A percentile compares a stretch with the other conserved stretches of the same genome.
These are phyloP conservation scores for Pangasius sanitwongsei DNA, from an alignment of 2,797 vertebrate species.

Conservation along the genomic window DNA sequence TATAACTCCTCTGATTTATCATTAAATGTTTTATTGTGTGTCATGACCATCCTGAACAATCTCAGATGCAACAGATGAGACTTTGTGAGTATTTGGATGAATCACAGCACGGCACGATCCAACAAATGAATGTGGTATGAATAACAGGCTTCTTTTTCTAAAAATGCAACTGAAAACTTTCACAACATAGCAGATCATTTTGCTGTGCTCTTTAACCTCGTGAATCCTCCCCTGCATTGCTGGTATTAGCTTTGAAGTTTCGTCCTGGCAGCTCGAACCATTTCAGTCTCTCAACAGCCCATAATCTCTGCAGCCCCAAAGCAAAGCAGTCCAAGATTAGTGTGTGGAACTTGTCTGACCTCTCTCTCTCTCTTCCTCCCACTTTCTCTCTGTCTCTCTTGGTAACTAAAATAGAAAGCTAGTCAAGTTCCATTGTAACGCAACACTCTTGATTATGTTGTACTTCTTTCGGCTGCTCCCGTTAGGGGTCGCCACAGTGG, in stretches of 20 bases:
- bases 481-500: too few relatives aligned
- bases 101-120: background rate
- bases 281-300: background rate
- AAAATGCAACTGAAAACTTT: background rate
- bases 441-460: background rate
- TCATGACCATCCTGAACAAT: background rate
- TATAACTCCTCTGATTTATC: background rate
- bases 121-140: background rate
- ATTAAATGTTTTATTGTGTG: background rate
- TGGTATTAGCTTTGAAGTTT: background rate
- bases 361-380: background rate
- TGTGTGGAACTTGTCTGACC: background rate
- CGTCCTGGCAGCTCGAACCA: background rate
- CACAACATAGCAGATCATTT: background rate
- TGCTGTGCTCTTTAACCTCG: background rate
- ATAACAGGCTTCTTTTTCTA: background rate
- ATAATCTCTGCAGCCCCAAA: slow-evolving; percentile 2
- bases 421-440: background rate
- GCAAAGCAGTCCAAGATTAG: background rate
- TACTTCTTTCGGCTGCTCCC: too few relatives aligned
- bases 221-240: background rate
- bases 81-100: background rate
- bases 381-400: background rate
- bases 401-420: background rate
- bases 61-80: slow-evolving; percentile 8